Evolutionary conservation across 1,140 invertebrate species (phyloP).

Genomic region (Pseudoatta argentina): DNA sequence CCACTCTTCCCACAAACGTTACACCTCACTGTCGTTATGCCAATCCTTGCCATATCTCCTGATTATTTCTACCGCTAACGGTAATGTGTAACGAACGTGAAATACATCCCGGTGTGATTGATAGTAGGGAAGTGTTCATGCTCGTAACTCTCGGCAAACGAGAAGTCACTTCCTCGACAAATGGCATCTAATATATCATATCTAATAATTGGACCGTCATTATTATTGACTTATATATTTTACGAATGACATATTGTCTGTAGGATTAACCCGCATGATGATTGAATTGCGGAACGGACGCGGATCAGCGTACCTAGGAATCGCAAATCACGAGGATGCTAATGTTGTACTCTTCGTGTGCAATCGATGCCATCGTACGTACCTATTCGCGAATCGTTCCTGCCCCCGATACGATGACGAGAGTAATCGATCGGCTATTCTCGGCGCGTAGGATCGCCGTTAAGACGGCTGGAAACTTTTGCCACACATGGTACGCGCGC

Average conservation of each 20-base stretch:
- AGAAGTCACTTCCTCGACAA: slow-evolving; percentile 47
- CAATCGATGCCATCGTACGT: slow-evolving; percentile 30
- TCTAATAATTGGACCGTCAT: slow-evolving; percentile 47
- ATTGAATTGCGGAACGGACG: slow-evolving; percentile 6
- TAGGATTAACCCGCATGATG: slow-evolving; percentile 41
- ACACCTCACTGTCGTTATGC: slow-evolving; percentile 1
- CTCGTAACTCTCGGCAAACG: slow-evolving; percentile 29
- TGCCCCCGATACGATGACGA: slow-evolving; percentile 53
- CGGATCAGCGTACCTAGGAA: neutral
- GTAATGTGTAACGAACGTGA: slow-evolving; percentile 41
- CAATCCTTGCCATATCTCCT: neutral
- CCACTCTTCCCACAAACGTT: slow-evolving; percentile 31
- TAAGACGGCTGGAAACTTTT: slow-evolving; percentile 67
- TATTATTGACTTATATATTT: slow-evolving; percentile 39
- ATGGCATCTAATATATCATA: slow-evolving; percentile 40
- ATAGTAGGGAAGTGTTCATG: slow-evolving; percentile 14
- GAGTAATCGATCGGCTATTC: slow-evolving; percentile 45
- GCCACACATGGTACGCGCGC: slow-evolving; percentile 73
- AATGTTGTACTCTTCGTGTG: slow-evolving; percentile 30
- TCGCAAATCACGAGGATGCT: neutral
- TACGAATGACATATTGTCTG: neutral
- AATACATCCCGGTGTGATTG: slow-evolving; percentile 40
- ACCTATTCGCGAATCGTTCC: slow-evolving; percentile 56
- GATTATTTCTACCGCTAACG: slow-evolving; percentile 48
- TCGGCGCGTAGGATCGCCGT: neutral